Evolutionary conservation across 2,113 vertebrate genomes (phyloP), one percentile per base, ranked within the genome.

Genomic region (Pseudois nayaur): DNA sequence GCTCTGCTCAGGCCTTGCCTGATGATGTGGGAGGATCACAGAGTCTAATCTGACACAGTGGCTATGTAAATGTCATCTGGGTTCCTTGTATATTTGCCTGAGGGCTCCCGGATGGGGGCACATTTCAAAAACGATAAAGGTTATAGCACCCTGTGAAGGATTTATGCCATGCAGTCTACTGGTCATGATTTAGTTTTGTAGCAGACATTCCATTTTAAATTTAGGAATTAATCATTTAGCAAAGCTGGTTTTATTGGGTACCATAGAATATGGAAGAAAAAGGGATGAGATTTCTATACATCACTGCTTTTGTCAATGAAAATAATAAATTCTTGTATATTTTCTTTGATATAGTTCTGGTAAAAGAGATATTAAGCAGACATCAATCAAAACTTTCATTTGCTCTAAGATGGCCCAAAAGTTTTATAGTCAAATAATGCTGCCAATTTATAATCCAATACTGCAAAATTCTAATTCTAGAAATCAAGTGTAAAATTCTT

Each of bases 81-180:
- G 54, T 96, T 94, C 87, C 97, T 96, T 89, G 81, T 96, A 98
- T 96, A 88, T 96, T 97, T 97, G 97, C 97, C 94, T 62, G 71
- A 87, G 82, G 97, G 91, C 59, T 95, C 78, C n/a, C 91, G 87
- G 90, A 97, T 97, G 62, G 95, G 90, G 91, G 78, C 86, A 98
- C 96, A 98, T 98, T 97, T 98, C 96, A 94, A 93, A 98, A 97
- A 89, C 40, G 6, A 98, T 98, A 97, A 97, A 98, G 96, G 86
- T 98, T 98, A 98, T 93, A 95, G 91, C 88, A 97, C 43, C 78
- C 71, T 92, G 88, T 97, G 97, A 97, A 97, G 88, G 97, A 98
- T 98, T 98, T 98, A 97, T 93, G 94, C 81, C 64, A 50, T 52
- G 91, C 76, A 57, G 84, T 90, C 93, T 87, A 67, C 93, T 92